Percentiles rank a stretch among this genome's conserved stretches.
phyloP scores from a whole-genome alignment of 1,140 invertebrate species.

The Bicyclus anynana region DNA sequence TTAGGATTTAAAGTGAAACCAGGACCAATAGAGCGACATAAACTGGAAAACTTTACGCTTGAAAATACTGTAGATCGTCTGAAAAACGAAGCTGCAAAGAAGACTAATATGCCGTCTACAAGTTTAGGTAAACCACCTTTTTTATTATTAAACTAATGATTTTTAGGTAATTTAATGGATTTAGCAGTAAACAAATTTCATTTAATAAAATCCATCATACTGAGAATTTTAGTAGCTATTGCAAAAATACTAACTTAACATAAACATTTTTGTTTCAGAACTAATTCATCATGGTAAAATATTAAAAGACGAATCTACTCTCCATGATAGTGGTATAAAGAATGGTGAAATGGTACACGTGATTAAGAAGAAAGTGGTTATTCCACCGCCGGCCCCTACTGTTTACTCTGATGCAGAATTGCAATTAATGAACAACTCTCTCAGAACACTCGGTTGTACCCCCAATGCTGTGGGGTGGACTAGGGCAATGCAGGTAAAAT shows the following conservation, averaged over 20 bases:
- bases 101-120: constrained; percentile 53
- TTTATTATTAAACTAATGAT: background rate
- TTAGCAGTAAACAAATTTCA: no score
- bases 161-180: no score
- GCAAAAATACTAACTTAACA: no score
- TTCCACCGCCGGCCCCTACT: constrained; percentile 32
- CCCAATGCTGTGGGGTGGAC: constrained; percentile 70
- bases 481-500: constrained; percentile 62
- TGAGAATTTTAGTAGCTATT: no score
- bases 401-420: constrained; percentile 56
- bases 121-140: constrained; percentile 46
- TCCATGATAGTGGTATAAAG: constrained; percentile 60
- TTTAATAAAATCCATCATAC: no score
- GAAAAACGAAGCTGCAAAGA: constrained; percentile 60
- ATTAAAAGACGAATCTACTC: constrained; percentile 49
- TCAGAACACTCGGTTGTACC: constrained; percentile 60
- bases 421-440: constrained; percentile 50
- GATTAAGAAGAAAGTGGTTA: constrained; percentile 55
- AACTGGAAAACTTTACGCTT: constrained; percentile 59
- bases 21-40: constrained; percentile 59
- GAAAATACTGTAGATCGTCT: constrained; percentile 57
- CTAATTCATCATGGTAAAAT: constrained; percentile 69
- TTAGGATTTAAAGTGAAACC: constrained; percentile 68
- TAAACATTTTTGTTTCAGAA: no score
- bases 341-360: constrained; percentile 70